Conservation (phyloP, 1,140 invertebrate species). For the Drosophila navojoa region DNA sequence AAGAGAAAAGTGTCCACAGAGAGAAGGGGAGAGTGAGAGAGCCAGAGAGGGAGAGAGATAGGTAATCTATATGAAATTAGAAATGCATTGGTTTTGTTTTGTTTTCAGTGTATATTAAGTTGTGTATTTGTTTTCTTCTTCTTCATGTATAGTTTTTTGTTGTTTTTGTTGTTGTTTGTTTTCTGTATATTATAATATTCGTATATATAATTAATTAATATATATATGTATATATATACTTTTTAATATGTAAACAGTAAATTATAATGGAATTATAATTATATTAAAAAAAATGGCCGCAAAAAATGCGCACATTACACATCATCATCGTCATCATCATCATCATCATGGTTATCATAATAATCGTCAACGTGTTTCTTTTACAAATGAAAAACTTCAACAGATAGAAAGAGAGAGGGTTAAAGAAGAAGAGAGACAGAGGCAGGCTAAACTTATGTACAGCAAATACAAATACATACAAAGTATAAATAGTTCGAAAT, state of each 20-base stretch:
- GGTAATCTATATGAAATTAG: constrained; percentile 49
- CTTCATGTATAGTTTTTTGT: constrained; percentile 54
- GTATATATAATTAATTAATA: constrained; percentile 66
- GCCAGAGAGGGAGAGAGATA: neutral
- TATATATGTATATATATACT: constrained; percentile 17
- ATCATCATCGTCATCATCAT: constrained; percentile 21
- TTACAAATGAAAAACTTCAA: constrained; percentile 40
- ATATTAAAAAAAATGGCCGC: constrained; percentile 57
- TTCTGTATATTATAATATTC: constrained; percentile 66
- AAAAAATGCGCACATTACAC: constrained; percentile 46
- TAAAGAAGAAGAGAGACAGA: constrained; percentile 18
- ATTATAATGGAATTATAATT: constrained; percentile 64
- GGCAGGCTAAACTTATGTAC: constrained; percentile 72
- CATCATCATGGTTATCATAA: constrained; percentile 9
- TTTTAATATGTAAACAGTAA: constrained; percentile 66
- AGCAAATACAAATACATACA: constrained; percentile 63
- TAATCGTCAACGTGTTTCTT: constrained; percentile 18
- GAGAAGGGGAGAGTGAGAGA: too few relatives aligned
- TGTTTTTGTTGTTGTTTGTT: constrained; percentile 34
- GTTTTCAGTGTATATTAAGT: constrained; percentile 82
- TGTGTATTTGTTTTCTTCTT: constrained; percentile 80
- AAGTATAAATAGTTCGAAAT: constrained; percentile 36
- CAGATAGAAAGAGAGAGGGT: constrained; percentile 27
- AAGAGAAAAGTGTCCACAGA: constrained; percentile 13
- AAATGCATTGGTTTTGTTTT: constrained; percentile 69